Evolutionary conservation across 1,140 invertebrate genomes (phyloP), one percentile per base, ranked within the genome.

Genomic region (Drosophila kepulauana): DNA sequence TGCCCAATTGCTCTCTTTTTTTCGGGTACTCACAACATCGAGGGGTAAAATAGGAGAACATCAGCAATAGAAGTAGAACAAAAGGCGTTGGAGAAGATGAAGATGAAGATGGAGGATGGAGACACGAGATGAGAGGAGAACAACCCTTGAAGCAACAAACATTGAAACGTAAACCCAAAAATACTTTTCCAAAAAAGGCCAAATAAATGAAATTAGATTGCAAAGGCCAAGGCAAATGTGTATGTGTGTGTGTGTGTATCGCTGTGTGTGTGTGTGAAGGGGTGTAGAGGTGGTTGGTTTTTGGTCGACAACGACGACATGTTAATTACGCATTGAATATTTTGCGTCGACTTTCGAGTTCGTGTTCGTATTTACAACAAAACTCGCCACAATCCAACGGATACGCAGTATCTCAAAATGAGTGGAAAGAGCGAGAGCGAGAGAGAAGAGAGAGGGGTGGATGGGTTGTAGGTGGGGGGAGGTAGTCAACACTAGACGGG

Each of bases 291-390:
- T 54, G 16, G 13, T 7, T 41, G 11, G 54, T 16, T 57, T 38
- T 11, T 41, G 33, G 52, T 38, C 52, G 33, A 67, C 38, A 13
- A 35, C 61, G 68, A 67, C 70, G 41, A 82, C 51, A 82, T 72
- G 75, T 82, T 82, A 82, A 82, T 82, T 82, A 82, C 80, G 80
- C 76, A 65, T 79, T 65, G 45, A 69, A 76, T 73, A 79, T 72
- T 63, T 49, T 57, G 48, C 49, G 30, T 71, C 11, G 51, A 54
- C 51, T 63, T 46, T 43, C 33, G 30, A 35, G 20, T 51, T 35
- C 49, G 56, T 46, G 10, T 25, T 25, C 20, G 20, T 25, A 25
- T 25, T 25, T 25, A 25, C 20, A 25, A 25, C 20, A 25, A 25
- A 25, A 25, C 20, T 25, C 11, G 25, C 38, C 13, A 6, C 16